Conservation (phyloP, 2,113 vertebrate genomes). For the Nipponia nippon region DNA sequence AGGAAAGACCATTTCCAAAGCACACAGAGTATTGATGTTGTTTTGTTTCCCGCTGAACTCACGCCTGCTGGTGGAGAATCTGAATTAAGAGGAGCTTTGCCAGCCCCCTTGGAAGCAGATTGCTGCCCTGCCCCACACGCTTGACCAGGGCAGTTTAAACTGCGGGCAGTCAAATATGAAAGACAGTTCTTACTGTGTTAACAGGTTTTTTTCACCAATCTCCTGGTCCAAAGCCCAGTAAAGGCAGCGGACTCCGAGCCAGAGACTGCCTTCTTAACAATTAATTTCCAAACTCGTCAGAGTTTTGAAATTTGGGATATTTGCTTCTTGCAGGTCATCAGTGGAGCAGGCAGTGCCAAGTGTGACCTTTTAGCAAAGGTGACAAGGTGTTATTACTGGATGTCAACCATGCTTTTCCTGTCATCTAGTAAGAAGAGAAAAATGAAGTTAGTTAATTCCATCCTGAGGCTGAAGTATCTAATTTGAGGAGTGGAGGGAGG, state of each 20-base stretch:
- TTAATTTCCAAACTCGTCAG: not conserved
- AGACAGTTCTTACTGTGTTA: not conserved
- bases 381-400: not conserved
- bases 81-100: not conserved
- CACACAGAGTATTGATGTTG: accelerated
- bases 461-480: not conserved
- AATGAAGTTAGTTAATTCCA: not conserved
- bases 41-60: not conserved
- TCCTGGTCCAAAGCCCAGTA: not conserved
- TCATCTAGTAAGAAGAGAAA: not conserved
- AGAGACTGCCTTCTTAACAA: not conserved
- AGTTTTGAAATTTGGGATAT: not conserved
- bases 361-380: not conserved
- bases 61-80: not conserved
- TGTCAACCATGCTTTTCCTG: not conserved
- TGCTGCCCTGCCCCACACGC: not conserved
- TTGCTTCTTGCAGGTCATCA: not conserved
- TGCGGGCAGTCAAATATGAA: accelerated
- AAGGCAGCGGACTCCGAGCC: not conserved
- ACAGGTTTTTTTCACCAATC: not conserved
- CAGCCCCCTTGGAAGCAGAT: not conserved
- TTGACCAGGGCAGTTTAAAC: not conserved
- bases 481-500: not conserved
- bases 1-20: not conserved
- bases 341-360: not conserved